Evolutionary conservation across 2,797 vertebrate species (phyloP).

Genomic region (Austrolebias charrua): DNA sequence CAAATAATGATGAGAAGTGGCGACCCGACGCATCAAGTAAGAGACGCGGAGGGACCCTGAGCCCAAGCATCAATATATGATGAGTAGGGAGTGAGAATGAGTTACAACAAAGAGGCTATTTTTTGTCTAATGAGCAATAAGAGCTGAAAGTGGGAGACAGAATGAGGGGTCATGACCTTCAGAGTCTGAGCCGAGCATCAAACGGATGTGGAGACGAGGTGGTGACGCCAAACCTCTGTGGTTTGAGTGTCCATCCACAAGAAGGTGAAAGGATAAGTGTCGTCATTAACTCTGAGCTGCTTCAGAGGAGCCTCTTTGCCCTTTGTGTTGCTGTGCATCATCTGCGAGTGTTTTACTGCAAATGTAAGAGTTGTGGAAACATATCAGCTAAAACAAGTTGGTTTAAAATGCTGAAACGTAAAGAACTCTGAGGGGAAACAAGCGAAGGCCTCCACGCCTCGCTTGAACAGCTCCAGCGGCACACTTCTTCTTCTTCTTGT

Average conservation of each 20-base stretch:
- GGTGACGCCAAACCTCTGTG: slow-evolving; percentile 58
- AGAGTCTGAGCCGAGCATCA: slow-evolving; percentile 56
- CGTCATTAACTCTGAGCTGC: slow-evolving; percentile 42
- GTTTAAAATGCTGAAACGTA: slow-evolving; percentile 17
- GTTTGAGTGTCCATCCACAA: slow-evolving; percentile 47
- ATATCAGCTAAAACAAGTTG: not conserved
- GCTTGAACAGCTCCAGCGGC: slow-evolving; percentile 65
- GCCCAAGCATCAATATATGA: too few species aligned
- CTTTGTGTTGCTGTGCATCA: slow-evolving; percentile 8
- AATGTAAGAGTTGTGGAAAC: too few species aligned
- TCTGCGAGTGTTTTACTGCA: not conserved
- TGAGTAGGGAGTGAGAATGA: too few species aligned
- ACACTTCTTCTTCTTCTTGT: slow-evolving; percentile 44
- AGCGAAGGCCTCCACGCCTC: slow-evolving; percentile 42
- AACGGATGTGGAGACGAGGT: slow-evolving; percentile 62
- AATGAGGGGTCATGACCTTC: slow-evolving; percentile 14
- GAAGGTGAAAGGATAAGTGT: slow-evolving; percentile 35
- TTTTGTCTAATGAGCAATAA: not conserved
- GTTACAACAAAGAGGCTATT: not conserved
- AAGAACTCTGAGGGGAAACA: slow-evolving; percentile 31
- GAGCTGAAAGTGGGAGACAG: slow-evolving; percentile 9
- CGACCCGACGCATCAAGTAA: too few species aligned
- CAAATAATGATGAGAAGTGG: too few species aligned
- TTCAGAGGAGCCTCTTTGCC: not conserved
- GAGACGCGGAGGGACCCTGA: too few species aligned